Percentiles rank a stretch among this genome's conserved stretches.
phyloP scores from a whole-genome alignment of 1,140 invertebrate species.

The Frieseomelitta varia region DNA sequence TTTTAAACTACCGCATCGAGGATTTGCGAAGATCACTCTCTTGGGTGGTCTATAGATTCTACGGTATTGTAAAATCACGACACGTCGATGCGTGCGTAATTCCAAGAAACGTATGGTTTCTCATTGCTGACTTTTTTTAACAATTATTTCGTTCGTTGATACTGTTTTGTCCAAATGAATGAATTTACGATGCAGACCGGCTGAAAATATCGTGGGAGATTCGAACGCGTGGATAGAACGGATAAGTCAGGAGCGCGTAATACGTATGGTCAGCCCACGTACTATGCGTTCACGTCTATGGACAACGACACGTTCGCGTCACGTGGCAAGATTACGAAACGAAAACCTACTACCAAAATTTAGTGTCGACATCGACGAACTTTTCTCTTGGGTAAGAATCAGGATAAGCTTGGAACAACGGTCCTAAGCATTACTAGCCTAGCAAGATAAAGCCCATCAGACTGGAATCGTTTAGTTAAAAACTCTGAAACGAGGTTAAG shows the following conservation, averaged over 20 bases:
- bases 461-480: slow-evolving; percentile 1
- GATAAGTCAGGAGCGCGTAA: slow-evolving; percentile 40
- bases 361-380: slow-evolving; percentile 58
- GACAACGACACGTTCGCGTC: slow-evolving; percentile 31
- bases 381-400: slow-evolving; percentile 20
- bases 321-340: slow-evolving; percentile 61
- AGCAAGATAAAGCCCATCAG: not conserved
- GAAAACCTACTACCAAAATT: slow-evolving; percentile 59
- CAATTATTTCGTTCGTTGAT: not conserved
- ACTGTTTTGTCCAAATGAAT: not conserved
- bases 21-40: not conserved
- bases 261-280: slow-evolving; percentile 55
- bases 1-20: not conserved
- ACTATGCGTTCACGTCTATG: slow-evolving; percentile 12
- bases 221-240: slow-evolving; percentile 53
- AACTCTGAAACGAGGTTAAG: not conserved
- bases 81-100: not conserved
- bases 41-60: not conserved
- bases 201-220: slow-evolving; percentile 54
- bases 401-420: not conserved
- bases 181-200: not conserved
- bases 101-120: not conserved
- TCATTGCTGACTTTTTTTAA: not conserved
- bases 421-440: not conserved
- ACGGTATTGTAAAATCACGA: not conserved